A percentile compares a stretch with the other conserved stretches of the same genome.
phyloP scores from a whole-genome alignment of 2,113 vertebrate genomes.

The Lathamus discolor region DNA sequence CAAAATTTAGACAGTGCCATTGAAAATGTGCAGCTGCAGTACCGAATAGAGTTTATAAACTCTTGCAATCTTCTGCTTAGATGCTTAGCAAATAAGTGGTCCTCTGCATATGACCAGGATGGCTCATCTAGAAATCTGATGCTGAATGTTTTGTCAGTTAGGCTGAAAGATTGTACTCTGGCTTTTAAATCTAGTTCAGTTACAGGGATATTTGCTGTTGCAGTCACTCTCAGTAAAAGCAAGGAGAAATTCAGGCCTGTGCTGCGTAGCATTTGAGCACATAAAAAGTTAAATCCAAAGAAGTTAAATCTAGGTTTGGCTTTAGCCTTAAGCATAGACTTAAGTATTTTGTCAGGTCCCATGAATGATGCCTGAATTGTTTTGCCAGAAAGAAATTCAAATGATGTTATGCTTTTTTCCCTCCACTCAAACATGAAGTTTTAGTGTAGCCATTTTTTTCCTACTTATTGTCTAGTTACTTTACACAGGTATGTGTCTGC shows the following conservation, averaged over 20 bases:
- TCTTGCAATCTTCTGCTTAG: neutral
- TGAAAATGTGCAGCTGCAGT: neutral
- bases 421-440: neutral
- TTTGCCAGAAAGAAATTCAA: neutral
- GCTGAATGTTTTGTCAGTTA: neutral
- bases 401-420: neutral
- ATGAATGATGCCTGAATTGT: neutral
- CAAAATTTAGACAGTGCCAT: neutral
- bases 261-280: neutral
- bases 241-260: neutral
- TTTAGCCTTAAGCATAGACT: neutral
- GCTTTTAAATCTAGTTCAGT: neutral
- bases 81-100: neutral
- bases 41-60: neutral
- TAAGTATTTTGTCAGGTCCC: neutral
- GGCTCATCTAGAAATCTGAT: neutral
- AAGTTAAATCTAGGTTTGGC: neutral
- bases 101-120: neutral
- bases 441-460: neutral
- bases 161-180: neutral
- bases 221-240: neutral
- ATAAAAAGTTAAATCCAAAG: neutral
- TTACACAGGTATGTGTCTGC: constrained; percentile 11
- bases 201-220: neutral
- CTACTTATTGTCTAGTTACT: constrained; percentile 1